Conservation (phyloP, 2,797 vertebrate genomes). For the Dicrostonyx torquatus region DNA sequence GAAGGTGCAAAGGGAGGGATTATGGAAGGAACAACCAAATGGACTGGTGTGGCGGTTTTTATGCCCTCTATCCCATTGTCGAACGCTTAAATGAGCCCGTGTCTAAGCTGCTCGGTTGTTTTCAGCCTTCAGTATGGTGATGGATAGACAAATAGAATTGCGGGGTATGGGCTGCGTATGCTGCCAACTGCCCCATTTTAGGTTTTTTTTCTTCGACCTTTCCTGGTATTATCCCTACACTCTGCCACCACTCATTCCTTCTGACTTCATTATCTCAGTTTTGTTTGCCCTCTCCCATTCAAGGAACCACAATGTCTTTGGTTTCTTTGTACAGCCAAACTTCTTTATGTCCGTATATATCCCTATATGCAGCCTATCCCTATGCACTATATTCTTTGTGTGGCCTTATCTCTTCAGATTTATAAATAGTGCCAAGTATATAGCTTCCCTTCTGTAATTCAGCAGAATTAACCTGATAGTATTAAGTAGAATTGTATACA, state of each 20-base stretch:
- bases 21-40: background rate
- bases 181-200: background rate
- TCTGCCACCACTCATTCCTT: background rate
- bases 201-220: background rate
- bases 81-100: background rate
- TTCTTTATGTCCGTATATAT: background rate
- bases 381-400: background rate
- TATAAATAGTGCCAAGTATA: background rate
- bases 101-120: background rate
- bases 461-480: background rate
- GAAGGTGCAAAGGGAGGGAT: background rate
- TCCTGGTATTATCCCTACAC: background rate
- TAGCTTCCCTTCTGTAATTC: background rate
- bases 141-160: too few relatives aligned
- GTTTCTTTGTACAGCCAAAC: background rate
- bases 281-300: background rate
- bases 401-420: background rate
- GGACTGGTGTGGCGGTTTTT: background rate
- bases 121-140: background rate
- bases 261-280: background rate
- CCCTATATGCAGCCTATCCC: background rate
- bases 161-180: fast-evolving
- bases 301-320: background rate
- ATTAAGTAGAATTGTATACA: background rate
- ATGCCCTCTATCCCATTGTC: background rate